Evolutionary conservation across 1,140 invertebrate genomes (phyloP).

Genomic region (Drosophila bifasciata): DNA sequence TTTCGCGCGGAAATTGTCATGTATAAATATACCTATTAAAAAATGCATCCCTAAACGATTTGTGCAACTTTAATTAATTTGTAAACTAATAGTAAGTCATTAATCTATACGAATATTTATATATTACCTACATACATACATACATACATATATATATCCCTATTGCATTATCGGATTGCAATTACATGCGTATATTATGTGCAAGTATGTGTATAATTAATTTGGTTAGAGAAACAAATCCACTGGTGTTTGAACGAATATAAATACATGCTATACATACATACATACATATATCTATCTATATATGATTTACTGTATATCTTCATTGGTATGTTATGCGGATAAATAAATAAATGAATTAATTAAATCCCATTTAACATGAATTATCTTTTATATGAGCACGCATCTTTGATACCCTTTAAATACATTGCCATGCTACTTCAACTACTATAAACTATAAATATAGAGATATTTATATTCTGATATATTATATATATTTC

Average conservation of each 20-base stretch:
- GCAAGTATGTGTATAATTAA: slow-evolving; percentile 27
- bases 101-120: slow-evolving; percentile 71
- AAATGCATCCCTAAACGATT: slow-evolving; percentile 31
- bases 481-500: too few species aligned
- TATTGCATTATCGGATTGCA: too few species aligned
- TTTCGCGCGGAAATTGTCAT: slow-evolving; percentile 66
- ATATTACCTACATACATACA: slow-evolving; percentile 37
- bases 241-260: slow-evolving; percentile 76
- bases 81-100: slow-evolving; percentile 58
- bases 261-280: slow-evolving; percentile 57
- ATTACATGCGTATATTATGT: slow-evolving; percentile 1
- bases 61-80: slow-evolving; percentile 63
- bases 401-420: too few species aligned
- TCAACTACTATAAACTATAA: too few species aligned
- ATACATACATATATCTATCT: slow-evolving; percentile 20
- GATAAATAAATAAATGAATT: slow-evolving; percentile 25
- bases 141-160: slow-evolving; percentile 1
- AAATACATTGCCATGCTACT: too few species aligned
- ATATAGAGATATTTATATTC: too few species aligned
- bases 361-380: too few species aligned
- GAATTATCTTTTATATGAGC: too few species aligned
- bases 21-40: slow-evolving; percentile 44
- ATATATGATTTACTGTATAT: slow-evolving; percentile 24
- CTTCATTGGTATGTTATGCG: too few species aligned
- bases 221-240: slow-evolving; percentile 60